These are phyloP conservation scores for Pseudotriccus pelzelni DNA, from an alignment of 2,797 vertebrate genomes.

Conservation along the genomic window DNA sequence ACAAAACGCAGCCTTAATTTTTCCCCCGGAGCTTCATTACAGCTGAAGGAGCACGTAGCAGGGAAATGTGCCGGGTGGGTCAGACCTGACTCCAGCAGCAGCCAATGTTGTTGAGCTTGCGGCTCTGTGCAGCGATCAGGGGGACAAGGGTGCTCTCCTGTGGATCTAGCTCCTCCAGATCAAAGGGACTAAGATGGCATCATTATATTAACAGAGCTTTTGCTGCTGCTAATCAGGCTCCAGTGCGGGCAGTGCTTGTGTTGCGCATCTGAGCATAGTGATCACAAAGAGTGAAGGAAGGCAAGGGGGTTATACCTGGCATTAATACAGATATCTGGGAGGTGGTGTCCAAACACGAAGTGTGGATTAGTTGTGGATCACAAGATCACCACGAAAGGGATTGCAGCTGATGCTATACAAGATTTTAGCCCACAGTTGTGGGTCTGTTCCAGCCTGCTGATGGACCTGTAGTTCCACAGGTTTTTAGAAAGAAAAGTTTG, in stretches of 20 bases:
- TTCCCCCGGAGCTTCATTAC: not conserved
- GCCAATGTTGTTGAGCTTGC: not conserved
- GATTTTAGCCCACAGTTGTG: not conserved
- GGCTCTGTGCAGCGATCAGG: not conserved
- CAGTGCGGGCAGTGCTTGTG: not conserved
- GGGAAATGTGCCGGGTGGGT: not conserved
- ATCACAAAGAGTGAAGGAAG: not conserved
- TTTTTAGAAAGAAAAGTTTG: not conserved
- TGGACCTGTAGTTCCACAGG: not conserved
- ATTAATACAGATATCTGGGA: not conserved
- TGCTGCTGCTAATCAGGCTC: not conserved
- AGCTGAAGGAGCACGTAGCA: not conserved
- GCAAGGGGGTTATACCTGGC: not conserved
- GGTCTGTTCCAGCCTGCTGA: not conserved
- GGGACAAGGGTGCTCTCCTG: not conserved
- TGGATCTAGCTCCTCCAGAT: not conserved
- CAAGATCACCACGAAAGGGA: not conserved
- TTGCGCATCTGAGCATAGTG: not conserved
- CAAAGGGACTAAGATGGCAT: not conserved
- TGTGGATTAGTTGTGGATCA: not conserved
- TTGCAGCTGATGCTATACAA: not conserved
- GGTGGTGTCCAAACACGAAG: accelerated
- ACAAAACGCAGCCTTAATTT: not conserved
- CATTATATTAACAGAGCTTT: not conserved
- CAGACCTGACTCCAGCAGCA: not conserved